Evolutionary conservation across 1,140 invertebrate species (phyloP).

Genomic region (Proctacanthus coquilletti): DNA sequence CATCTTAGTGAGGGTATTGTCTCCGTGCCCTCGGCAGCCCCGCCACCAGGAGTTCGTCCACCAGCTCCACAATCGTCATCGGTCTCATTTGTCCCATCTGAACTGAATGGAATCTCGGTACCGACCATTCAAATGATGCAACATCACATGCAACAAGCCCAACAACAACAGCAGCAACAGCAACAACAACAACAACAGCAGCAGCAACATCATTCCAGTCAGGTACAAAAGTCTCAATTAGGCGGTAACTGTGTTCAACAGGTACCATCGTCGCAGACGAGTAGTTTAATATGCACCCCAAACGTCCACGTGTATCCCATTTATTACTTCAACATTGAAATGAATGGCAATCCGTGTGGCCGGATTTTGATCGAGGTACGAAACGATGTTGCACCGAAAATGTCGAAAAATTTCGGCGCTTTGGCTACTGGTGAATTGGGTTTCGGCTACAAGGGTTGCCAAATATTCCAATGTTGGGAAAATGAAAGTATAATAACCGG

Average conservation of each 20-base stretch:
- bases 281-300: slow-evolving; percentile 32
- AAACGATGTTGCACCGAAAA: slow-evolving; percentile 72
- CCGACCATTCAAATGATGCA: slow-evolving; percentile 5
- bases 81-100: neutral
- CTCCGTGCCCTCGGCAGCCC: neutral
- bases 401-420: slow-evolving; percentile 76
- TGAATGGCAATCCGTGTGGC: slow-evolving; percentile 51
- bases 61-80: neutral
- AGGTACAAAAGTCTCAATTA: slow-evolving; percentile 1
- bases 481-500: slow-evolving; percentile 65
- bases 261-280: slow-evolving; percentile 6
- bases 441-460: slow-evolving; percentile 61
- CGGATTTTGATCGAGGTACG: slow-evolving; percentile 70
- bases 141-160: slow-evolving; percentile 2
- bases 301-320: slow-evolving; percentile 43
- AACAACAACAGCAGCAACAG: no score
- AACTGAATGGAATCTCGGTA: slow-evolving; percentile 5
- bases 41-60: neutral
- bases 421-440: slow-evolving; percentile 66
- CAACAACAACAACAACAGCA: slow-evolving; percentile 6
- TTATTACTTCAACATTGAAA: slow-evolving; percentile 62
- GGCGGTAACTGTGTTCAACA: slow-evolving; percentile 5
- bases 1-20: no score
- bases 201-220: slow-evolving; percentile 3
- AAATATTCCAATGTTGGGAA: slow-evolving; percentile 69